phyloP scores from a whole-genome alignment of 2,888 invertebrate genomes.

The Cyclophora punctaria region DNA sequence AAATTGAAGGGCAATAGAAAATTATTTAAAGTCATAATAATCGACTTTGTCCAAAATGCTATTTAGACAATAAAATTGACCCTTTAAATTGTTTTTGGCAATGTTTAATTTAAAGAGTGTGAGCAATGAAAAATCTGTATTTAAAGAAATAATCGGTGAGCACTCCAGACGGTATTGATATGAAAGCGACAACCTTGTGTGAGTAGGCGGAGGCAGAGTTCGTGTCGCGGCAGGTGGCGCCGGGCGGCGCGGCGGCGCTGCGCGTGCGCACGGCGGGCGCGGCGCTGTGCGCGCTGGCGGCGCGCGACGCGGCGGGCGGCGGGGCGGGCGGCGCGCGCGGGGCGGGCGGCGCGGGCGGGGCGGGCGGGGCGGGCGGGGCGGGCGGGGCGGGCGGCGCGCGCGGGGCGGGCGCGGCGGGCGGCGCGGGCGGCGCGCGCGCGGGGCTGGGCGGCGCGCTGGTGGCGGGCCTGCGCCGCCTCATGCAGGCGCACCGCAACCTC shows the following conservation, averaged over 20 bases:
- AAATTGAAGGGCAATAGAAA: too few species aligned
- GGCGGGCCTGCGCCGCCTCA: conserved; percentile 31
- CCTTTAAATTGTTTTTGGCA: too few species aligned
- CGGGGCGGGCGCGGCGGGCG: conserved; percentile 16
- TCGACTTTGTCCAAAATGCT: too few species aligned
- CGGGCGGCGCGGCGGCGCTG: conserved; percentile 43
- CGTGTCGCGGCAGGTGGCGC: conserved; percentile 42
- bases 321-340: too few species aligned
- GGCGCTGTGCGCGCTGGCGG: conserved; percentile 56
- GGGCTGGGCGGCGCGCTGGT: conserved; percentile 23
- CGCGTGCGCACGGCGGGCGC: conserved; percentile 47
- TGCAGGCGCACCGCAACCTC: conserved; percentile 50
- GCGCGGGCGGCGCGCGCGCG: neutral
- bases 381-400: conserved; percentile 15
- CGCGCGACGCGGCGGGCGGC: conserved; percentile 2
- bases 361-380: conserved; percentile 24
- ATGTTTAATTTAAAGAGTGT: too few species aligned
- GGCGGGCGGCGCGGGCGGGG: too few species aligned
- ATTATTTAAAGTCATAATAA: too few species aligned
- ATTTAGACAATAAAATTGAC: too few species aligned
- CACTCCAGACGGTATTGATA: too few species aligned
- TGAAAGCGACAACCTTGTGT: neutral
- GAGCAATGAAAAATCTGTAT: too few species aligned
- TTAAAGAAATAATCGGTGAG: too few species aligned
- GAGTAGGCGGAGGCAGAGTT: conserved; percentile 52